Evolutionary conservation across 2,888 invertebrate genomes (phyloP).

Genomic region (Dichetophora obliterata): DNA sequence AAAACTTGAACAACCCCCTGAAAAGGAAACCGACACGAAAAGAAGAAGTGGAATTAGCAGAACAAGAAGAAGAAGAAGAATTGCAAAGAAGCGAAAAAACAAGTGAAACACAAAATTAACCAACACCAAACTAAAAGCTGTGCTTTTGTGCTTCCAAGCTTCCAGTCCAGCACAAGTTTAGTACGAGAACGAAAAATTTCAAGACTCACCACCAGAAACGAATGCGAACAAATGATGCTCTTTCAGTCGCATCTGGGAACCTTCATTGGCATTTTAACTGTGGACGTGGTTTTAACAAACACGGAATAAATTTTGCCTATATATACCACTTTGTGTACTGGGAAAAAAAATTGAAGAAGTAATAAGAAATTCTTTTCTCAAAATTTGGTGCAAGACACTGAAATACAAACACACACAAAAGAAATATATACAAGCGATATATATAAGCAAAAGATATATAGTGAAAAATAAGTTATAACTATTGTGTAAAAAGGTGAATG

Average conservation of each 20-base stretch:
- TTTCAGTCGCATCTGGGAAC: constrained; percentile 60
- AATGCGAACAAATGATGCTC: constrained; percentile 51
- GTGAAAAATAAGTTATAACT: constrained; percentile 41
- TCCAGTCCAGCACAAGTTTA: background rate
- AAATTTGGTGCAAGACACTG: constrained; percentile 29
- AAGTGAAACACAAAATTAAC: background rate
- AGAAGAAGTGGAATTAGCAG: background rate
- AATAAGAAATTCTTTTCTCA: constrained; percentile 1
- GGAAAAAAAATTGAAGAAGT: constrained; percentile 27
- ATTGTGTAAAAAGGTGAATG: constrained; percentile 39
- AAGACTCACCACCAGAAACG: constrained; percentile 25
- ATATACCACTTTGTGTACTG: constrained; percentile 14
- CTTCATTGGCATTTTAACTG: constrained; percentile 70
- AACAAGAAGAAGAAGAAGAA: background rate
- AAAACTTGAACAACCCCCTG: background rate
- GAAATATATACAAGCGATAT: constrained; percentile 45
- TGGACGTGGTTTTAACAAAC: constrained; percentile 56
- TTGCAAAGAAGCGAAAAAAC: background rate
- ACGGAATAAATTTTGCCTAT: constrained; percentile 32
- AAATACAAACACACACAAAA: constrained; percentile 48
- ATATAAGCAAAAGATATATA: constrained; percentile 36
- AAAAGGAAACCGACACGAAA: background rate
- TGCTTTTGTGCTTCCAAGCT: constrained; percentile 26
- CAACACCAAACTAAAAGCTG: constrained; percentile 3
- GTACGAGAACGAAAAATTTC: too few species aligned